Percentiles rank a stretch among this genome's conserved stretches.
Conservation (phyloP, 2,113 vertebrate species). For the Sinocyclocheilus anophthalmus region DNA sequence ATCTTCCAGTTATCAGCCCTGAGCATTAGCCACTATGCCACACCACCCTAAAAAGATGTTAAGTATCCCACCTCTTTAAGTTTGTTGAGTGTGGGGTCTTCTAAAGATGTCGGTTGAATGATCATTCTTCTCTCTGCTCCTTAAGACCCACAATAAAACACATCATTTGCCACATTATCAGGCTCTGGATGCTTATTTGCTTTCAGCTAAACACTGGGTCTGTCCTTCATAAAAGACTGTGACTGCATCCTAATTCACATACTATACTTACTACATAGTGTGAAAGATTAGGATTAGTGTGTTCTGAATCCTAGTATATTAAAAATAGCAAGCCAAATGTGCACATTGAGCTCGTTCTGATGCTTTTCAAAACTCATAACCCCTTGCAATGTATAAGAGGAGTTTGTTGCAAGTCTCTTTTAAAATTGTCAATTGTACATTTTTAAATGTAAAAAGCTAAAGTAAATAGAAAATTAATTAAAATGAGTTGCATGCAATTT, state of each 20-base stretch:
- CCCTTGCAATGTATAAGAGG: not conserved
- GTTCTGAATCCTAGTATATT: not conserved
- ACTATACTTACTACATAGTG: not conserved
- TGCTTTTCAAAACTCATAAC: not conserved
- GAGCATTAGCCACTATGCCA: not conserved
- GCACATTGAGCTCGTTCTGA: not conserved
- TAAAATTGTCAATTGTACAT: no score
- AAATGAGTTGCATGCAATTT: no score
- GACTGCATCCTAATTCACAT: not conserved
- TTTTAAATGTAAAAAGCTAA: no score
- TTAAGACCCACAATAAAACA: conserved; percentile 20
- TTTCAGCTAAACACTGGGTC: not conserved
- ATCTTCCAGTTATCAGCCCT: not conserved
- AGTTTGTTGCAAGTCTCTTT: not conserved
- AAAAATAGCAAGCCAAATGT: not conserved
- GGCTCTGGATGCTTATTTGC: not conserved
- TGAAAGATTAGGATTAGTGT: not conserved
- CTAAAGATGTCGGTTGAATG: conserved; percentile 77
- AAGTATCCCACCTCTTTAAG: conserved; percentile 79
- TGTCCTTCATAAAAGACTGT: not conserved
- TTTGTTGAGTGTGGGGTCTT: conserved; percentile 77
- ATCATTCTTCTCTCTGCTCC: conserved; percentile 81
- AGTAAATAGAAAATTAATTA: no score
- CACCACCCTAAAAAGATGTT: not conserved
- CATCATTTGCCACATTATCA: not conserved